Base-by-base conservation (phyloP, 2,888 invertebrate species). In the Epirrita christyi region DNA sequence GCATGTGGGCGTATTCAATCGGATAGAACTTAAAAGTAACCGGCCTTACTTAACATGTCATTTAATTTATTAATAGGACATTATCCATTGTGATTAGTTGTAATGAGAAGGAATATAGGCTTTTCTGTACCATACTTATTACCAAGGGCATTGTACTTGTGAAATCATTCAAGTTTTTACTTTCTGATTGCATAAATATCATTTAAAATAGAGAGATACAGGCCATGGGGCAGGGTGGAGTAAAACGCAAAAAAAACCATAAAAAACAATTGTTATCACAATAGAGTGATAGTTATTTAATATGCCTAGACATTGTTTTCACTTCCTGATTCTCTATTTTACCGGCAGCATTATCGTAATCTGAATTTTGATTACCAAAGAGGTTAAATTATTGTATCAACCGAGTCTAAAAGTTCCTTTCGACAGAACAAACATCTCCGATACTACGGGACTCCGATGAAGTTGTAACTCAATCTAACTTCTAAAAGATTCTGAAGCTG, bases 381-480 rank as follows among this genome's bases (percentile, higher is more conserved):
- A 40, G 40, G 14, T 40, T 43, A 52, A 40, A 41, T 40, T 42
- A 50, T 34, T 15, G 11, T 6, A n/a, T 29, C 11, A 41, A 21
- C 21, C 4, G 21, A 49, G 21, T 42, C 45, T 21, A 40, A 32
- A 57, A 49, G 53, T 40, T 43, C 55, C 27, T 32, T 59, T 59
- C 36, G 34, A 43, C 59, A 51, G 43, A 59, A 55, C 55, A 55
- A 59, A 59, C 46, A 55, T 51, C 45, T 51, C 38, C 29, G 38
- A 52, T 57, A 49, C 34, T 11, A 65, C 63, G 70, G 67, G 66
- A 64, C 59, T 72, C 67, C 65, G 63, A 64, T 63, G 66, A 82
- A 82, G 67, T 80, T 71, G 69, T 80, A 81, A 81, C 79, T 80
- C 78, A 78, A 83, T 81, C 75, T 78, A 80, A 83, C 81, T 83